Evolutionary conservation across 2,797 vertebrate genomes (phyloP), one percentile per base, ranked within the genome.

Genomic region (Protonibea diacanthus): DNA sequence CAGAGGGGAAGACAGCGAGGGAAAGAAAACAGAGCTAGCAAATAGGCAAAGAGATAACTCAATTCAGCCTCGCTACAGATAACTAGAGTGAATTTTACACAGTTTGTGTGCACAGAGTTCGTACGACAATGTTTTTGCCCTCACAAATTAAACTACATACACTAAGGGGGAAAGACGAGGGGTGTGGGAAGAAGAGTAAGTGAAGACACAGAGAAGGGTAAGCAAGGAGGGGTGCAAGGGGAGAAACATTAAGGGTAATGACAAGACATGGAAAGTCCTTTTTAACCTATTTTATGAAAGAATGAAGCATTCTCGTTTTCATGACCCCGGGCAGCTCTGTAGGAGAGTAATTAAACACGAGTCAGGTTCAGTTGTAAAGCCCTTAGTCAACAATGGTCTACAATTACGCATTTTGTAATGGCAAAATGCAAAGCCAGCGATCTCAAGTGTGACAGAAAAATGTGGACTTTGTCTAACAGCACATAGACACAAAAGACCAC

Each of bases 381-480:
- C 20, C 17, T 33, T 20, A 21, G 33, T 69, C 29, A 58, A 57
- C 45, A 68, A 52, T 40, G 48, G 23, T 13, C 5, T 33, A 42
- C 29, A 81, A 60, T 71, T 48, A 61, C 6, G 66, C 7, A 71
- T 56, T 71, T n/a, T 49, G n/a, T 66, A 55, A 70, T 47, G 56
- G 29, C 27, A 62, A 69, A 71, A 51, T 18, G 5, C 11, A 73
- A 42, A 62, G 44, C 38, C 13, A 38, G 58, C 33, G n/a, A 74
- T 64, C 51, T 57, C 21, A 63, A 56, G n/a, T 8, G 15, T 48
- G 27, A 20, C 33, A 4, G 13, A 42, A 58, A 29, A 42, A 42
- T 2, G 18, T 40, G 2, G 20, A 62, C 6, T 18, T 10, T 6
- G 12, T 12, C 0, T 27, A 48, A 48, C 8, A 48, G 42, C 13